A percentile compares a stretch with the other conserved stretches of the same genome.
Conservation (phyloP, 2,113 vertebrate species). For the Pelobates fuscus region DNA sequence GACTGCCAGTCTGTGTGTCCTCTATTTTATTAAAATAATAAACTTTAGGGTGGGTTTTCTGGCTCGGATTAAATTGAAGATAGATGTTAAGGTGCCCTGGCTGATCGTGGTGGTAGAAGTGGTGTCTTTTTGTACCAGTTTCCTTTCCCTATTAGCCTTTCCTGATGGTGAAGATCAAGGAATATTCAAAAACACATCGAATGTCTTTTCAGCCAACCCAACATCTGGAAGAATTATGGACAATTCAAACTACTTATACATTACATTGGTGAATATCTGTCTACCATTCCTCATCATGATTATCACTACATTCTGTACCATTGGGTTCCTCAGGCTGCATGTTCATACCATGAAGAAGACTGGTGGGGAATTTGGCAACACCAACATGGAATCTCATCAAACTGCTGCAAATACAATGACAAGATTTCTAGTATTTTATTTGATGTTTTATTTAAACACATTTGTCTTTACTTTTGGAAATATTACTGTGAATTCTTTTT, state of each 20-base stretch:
- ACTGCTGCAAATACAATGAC: neutral
- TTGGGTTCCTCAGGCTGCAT: neutral
- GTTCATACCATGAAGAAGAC: constrained; percentile 5
- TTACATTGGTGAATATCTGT: neutral
- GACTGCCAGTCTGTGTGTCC: neutral
- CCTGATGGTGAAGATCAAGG: neutral
- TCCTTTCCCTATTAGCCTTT: neutral
- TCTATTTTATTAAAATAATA: constrained; percentile 10
- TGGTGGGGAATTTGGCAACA: neutral
- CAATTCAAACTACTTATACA: neutral
- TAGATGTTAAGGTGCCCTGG: neutral
- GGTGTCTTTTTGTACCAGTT: neutral
- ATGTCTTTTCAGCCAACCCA: neutral
- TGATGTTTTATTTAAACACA: neutral
- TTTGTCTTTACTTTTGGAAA: neutral
- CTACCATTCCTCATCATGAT: neutral
- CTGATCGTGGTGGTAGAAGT: constrained; percentile 5
- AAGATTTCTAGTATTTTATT: neutral
- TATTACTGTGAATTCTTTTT: too few species aligned
- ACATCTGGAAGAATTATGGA: neutral
- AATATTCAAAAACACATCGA: neutral
- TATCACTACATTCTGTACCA: neutral
- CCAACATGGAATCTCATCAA: neutral
- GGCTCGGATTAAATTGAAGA: neutral
- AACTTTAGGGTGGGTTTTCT: neutral